Evolutionary conservation across 2,888 invertebrate species (phyloP), one percentile per base, ranked within the genome.

Genomic region (Julus scandinavius): DNA sequence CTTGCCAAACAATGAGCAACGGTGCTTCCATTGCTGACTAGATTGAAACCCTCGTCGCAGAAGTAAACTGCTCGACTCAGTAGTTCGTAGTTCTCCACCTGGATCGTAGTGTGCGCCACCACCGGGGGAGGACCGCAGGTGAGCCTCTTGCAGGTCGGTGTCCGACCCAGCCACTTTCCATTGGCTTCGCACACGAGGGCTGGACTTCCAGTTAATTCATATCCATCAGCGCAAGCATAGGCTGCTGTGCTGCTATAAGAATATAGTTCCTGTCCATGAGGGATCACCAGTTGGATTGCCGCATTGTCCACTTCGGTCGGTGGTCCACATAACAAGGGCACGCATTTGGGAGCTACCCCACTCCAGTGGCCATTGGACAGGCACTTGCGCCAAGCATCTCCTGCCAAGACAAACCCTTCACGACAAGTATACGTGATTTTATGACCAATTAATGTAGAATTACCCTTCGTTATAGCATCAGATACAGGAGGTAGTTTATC

Each of bases 351-450:
- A 41, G 40, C 63, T 11, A 72, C 41, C 29, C 90, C 90, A 9
- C 83, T 88, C 90, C 90, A 91, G 38, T 87, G 20, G 0, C 90
- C 90, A 87, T 89, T 88, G 5, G 89, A 87, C 11, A 90, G 89
- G 90, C 92, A 92, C 15, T 88, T 91, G 41, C 91, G 88, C 17
- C 85, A 88, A 7, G 89, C 38, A 13, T 90, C 89, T 29, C 92
- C 92, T 40, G 88, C 88, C 54, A 92, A 88, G 63, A 90, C 89
- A 89, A 91, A 92, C 3, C 92, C 92, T 15, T 90, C 89, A 9
- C 90, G 88, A 88, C 92, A 92, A 4, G 80, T 83, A 88, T 91
- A 91, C 63, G 89, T 87, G 9, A 90, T 88, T n/a, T 88, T 89
- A 9, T 17, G 45, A 2, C 72, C 80, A 50, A 84, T 86, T 83